Evolutionary conservation across 2,797 vertebrate genomes (phyloP).

Genomic region (Poecile montanus): DNA sequence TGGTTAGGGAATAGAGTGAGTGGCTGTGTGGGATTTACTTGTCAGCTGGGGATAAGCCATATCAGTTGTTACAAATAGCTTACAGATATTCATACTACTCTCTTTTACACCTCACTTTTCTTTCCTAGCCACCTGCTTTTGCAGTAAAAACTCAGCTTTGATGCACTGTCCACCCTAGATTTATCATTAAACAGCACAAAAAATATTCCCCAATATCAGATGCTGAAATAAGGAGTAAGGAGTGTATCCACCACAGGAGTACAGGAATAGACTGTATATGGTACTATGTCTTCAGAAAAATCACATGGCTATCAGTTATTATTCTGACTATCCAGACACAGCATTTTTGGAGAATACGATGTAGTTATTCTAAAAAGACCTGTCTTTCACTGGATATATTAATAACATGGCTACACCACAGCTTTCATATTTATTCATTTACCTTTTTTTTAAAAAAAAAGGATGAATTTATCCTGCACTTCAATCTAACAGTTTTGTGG

Average conservation of each 20-base stretch:
- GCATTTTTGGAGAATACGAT: background rate
- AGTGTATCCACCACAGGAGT: background rate
- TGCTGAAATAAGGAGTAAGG: background rate
- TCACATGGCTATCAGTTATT: background rate
- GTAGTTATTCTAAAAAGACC: background rate
- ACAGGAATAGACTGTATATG: background rate
- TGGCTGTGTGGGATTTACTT: too few relatives aligned
- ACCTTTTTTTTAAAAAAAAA: background rate
- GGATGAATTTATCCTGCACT: background rate
- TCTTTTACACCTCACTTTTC: background rate
- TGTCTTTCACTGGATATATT: background rate
- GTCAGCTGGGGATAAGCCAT: background rate
- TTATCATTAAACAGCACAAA: background rate
- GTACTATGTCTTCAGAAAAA: background rate
- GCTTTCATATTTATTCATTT: background rate
- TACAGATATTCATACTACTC: background rate
- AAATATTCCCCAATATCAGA: background rate
- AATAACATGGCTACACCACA: background rate
- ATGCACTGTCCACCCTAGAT: background rate
- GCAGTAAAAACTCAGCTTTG: background rate
- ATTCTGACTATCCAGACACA: background rate
- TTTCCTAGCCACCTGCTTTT: background rate
- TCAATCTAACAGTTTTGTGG: background rate
- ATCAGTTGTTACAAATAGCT: background rate
- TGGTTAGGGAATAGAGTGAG: background rate